These are phyloP conservation scores for Pocillopora meandrina DNA, from an alignment of 92 coral and sea anemone genomes.

Conservation along the genomic window DNA sequence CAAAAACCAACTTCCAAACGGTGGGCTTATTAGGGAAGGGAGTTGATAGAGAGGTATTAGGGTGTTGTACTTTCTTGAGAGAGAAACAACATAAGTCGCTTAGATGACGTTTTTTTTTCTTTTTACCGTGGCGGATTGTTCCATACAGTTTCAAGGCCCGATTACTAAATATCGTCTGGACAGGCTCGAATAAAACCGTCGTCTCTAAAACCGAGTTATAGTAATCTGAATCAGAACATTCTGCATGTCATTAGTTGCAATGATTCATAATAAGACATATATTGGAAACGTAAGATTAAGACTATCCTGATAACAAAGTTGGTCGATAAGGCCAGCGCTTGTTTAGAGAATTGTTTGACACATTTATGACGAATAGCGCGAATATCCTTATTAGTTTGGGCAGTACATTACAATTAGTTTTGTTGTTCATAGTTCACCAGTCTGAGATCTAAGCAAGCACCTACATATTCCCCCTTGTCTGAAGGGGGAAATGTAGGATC, in stretches of 20 bases:
- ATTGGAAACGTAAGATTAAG: not conserved
- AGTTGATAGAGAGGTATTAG: not conserved
- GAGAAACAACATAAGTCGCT: not conserved
- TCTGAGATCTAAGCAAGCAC: not conserved
- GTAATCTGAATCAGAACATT: not conserved
- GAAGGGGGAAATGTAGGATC: constrained; percentile 14
- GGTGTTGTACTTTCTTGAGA: not conserved
- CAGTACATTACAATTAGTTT: not conserved
- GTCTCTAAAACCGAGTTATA: not conserved
- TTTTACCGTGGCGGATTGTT: not conserved
- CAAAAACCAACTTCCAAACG: not conserved
- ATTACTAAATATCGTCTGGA: not conserved
- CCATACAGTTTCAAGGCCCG: not conserved
- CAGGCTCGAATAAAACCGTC: not conserved
- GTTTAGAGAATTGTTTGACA: constrained; percentile 11
- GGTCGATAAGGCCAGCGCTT: not conserved
- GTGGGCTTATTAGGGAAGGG: not conserved
- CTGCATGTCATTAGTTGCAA: not conserved
- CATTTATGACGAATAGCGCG: not conserved
- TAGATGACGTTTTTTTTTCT: not conserved
- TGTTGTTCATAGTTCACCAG: not conserved
- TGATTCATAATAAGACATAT: not conserved
- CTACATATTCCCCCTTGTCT: constrained; percentile 3
- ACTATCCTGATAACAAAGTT: not conserved
- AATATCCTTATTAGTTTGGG: too few species aligned